Evolutionary conservation across 2,888 invertebrate species (phyloP).

Genomic region (Mechanitis messenoides): DNA sequence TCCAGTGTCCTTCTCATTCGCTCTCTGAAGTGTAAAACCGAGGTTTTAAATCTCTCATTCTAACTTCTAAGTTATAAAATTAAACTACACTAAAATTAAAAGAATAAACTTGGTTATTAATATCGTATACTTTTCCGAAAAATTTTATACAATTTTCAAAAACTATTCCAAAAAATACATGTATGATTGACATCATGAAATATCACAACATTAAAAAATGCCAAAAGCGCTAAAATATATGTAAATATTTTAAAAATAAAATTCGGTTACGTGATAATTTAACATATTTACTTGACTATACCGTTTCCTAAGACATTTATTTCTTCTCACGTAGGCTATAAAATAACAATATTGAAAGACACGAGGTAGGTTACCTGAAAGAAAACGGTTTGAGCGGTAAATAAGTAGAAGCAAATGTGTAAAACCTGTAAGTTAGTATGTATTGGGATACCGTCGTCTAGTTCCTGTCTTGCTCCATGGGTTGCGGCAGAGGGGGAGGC

Average conservation of each 20-base stretch:
- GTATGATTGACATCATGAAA: conserved; percentile 69
- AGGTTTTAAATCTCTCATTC: too few species aligned
- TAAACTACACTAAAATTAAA: conserved; percentile 29
- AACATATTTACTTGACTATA: conserved; percentile 58
- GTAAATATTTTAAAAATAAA: conserved; percentile 70
- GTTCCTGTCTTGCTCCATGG: conserved; percentile 69
- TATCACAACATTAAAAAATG: conserved; percentile 69
- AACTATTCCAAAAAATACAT: conserved; percentile 63
- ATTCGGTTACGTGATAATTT: conserved; percentile 63
- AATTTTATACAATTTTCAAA: conserved; percentile 68
- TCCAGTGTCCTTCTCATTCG: too few species aligned
- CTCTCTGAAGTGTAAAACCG: too few species aligned
- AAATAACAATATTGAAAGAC: conserved; percentile 9
- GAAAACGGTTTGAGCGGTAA: too few species aligned
- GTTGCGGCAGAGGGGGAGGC: conserved; percentile 80
- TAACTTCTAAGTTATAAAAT: neutral
- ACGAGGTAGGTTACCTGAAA: conserved; percentile 37
- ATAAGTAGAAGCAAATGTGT: too few species aligned
- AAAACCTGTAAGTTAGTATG: too few species aligned
- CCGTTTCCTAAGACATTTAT: conserved; percentile 40
- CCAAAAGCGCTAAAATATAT: conserved; percentile 68
- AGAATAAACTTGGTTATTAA: conserved; percentile 43
- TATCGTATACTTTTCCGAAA: conserved; percentile 68
- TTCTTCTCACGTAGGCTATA: conserved; percentile 20
- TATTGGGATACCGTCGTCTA: conserved; percentile 7